A percentile compares a stretch with the other conserved stretches of the same genome.
Conservation (phyloP, 1,140 invertebrate genomes). For the Goniozus legneri region DNA sequence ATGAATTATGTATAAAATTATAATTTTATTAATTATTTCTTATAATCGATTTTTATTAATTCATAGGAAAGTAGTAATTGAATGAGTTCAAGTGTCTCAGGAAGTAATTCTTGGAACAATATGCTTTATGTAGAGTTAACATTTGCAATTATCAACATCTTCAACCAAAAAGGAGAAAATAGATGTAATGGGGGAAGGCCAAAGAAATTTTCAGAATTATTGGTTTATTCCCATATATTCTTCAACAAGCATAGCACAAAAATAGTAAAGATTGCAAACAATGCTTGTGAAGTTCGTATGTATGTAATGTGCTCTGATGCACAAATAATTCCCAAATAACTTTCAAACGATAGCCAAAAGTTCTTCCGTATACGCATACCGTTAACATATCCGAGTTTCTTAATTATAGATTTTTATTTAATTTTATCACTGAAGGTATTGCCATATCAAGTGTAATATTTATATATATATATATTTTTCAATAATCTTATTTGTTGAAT, state of each 20-base stretch:
- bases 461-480: background rate
- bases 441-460: background rate
- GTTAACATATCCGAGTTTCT: constrained; percentile 16
- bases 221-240: constrained; percentile 30
- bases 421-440: background rate
- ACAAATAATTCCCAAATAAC: constrained; percentile 29
- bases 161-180: constrained; percentile 30
- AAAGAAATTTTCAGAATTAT: constrained; percentile 38
- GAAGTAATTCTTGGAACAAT: constrained; percentile 20
- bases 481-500: too few species aligned
- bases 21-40: background rate
- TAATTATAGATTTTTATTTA: constrained; percentile 7
- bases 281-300: too few species aligned
- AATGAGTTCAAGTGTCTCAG: constrained; percentile 22
- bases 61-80: constrained; percentile 7
- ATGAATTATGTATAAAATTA: too few species aligned
- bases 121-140: constrained; percentile 20
- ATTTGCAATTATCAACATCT: constrained; percentile 10
- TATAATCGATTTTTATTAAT: constrained; percentile 4
- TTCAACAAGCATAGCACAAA: too few species aligned
- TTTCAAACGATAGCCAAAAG: constrained; percentile 26
- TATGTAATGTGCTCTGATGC: too few species aligned
- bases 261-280: too few species aligned
- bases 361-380: constrained; percentile 36
- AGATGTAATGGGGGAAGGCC: constrained; percentile 36